Evolutionary conservation across 2,797 vertebrate genomes (phyloP), one percentile per base, ranked within the genome.

Genomic region (Vespertilio murinus): DNA sequence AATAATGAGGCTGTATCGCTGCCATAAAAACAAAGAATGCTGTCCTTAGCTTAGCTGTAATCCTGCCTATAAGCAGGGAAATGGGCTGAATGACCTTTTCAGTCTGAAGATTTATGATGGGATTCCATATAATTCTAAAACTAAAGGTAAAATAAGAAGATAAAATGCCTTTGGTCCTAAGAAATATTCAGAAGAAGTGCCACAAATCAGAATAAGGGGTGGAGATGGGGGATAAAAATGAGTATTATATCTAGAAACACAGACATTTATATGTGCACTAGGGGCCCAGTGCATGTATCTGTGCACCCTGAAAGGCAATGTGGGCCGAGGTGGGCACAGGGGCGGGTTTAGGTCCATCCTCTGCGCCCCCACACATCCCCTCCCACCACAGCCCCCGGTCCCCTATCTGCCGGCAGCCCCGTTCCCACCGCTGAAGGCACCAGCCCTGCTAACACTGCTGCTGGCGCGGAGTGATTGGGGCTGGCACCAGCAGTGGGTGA

Each of bases 61-160:
- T 82, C 90, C 70, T 90, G 52, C 78, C 80, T 73, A 28, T 35
- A 81, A 73, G 67, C 22, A 90, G 38, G 40, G 81, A 96, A 96
- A 97, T 84, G 90, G 47, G 52, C 91, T n/a, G 28, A 88, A 45
- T 94, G 81, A 96, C 93, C 94, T 97, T 97, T 96, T 87, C 95
- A 59, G 40, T 69, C 77, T 71, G 33, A 87, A 94, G 89, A 97
- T 86, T 95, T 92, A 96, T 80, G 87, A 90, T 54, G 59, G 25
- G 78, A 83, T 88, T 94, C 87, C 78, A 85, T 52, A 73, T 83
- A 85, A 90, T 81, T 93, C 87, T 95, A 90, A 93, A 96, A 94
- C 69, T 71, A 83, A 94, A 71, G 89, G 91, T 64, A 90, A 96
- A 96, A 87, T 69, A 82, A 87, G 75, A 96, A 73, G 83, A 93